Percentiles rank a stretch among this genome's conserved stretches.
Evolutionary conservation across 1,140 invertebrate species (phyloP).

Genomic region (Drosophila repletoides): DNA sequence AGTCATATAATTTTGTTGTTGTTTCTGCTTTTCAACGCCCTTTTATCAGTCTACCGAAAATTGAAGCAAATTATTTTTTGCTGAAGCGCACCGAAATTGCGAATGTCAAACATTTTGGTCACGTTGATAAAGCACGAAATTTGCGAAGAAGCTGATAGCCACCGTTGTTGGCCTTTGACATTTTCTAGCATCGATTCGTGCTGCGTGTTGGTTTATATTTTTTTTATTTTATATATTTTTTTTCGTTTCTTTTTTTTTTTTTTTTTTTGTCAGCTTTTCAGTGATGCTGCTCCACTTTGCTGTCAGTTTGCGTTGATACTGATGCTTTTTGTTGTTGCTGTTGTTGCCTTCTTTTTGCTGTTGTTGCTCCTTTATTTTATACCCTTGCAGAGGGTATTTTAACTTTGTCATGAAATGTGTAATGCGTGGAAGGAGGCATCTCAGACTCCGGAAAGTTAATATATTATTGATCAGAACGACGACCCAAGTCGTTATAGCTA

Average conservation of each 20-base stretch:
- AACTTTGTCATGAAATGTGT: background rate
- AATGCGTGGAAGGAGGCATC: too few relatives aligned
- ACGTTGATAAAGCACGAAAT: conserved; percentile 32
- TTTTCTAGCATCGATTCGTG: conserved; percentile 3
- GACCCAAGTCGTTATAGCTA: too few relatives aligned
- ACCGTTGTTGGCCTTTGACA: conserved; percentile 36
- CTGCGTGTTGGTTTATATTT: background rate
- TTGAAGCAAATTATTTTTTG: conserved; percentile 22
- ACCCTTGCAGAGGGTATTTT: background rate
- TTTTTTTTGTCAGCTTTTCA: background rate
- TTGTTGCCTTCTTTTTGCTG: conserved; percentile 1
- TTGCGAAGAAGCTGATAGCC: conserved; percentile 32
- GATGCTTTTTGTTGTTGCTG: background rate
- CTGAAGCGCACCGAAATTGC: conserved; percentile 10
- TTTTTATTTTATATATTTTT: background rate
- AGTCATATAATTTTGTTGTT: conserved; percentile 8
- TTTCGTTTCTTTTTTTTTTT: background rate
- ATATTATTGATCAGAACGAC: too few relatives aligned
- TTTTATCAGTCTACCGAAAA: background rate
- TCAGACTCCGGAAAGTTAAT: too few relatives aligned
- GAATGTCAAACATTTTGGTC: conserved; percentile 26
- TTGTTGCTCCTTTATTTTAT: background rate
- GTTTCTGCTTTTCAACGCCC: background rate
- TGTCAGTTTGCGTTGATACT: conserved; percentile 13
- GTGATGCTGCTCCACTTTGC: conserved; percentile 22